Conservation (phyloP, 2,113 vertebrate genomes). For the Rhabdomys dilectus region DNA sequence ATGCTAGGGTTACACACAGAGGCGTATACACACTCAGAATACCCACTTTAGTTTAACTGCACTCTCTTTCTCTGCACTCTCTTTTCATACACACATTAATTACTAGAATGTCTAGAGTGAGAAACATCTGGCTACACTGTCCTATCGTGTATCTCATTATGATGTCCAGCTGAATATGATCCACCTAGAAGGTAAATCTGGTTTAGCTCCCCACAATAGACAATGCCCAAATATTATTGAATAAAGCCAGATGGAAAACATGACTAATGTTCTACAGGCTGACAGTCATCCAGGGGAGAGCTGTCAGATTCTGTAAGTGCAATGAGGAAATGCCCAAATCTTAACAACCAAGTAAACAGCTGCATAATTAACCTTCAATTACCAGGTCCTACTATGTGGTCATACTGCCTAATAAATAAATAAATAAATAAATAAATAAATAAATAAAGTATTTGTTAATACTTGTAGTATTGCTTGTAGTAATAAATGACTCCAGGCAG, state of each 20-base stretch:
- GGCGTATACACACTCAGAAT: background rate
- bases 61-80: background rate
- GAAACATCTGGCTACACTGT: background rate
- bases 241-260: conserved; percentile 8
- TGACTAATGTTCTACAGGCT: background rate
- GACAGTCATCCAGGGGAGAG: background rate
- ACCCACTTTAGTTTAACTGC: background rate
- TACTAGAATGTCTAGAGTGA: conserved; percentile 18
- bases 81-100: background rate
- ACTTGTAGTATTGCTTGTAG: background rate
- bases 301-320: background rate
- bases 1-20: background rate
- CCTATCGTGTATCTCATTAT: background rate
- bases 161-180: background rate
- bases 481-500: conserved; percentile 27
- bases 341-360: background rate
- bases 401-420: conserved; percentile 12
- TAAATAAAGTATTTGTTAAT: background rate
- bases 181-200: conserved; percentile 47
- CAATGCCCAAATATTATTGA: conserved; percentile 34
- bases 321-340: background rate
- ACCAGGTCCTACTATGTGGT: background rate
- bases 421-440: conserved; percentile 9
- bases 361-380: background rate
- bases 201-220: background rate